Base-by-base conservation (phyloP, 2,888 invertebrate genomes). In the Crioceris asparagi region DNA sequence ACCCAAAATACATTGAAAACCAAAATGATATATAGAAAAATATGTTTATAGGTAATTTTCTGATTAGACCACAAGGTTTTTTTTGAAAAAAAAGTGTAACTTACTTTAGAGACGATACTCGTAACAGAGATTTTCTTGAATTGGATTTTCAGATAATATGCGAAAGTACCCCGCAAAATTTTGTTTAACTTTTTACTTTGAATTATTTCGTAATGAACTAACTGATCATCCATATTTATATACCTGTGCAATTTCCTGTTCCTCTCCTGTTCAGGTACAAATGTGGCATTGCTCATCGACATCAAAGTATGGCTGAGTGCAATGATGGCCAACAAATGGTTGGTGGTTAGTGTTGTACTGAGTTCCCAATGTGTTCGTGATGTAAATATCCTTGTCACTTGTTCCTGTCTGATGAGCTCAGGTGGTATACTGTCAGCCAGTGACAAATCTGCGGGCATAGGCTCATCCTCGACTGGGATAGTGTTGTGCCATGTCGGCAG, bases 271-370 rank as follows among this genome's bases (percentile, higher is more conserved):
- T 88, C 88, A 0, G 87, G 84, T 44, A 91, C 78, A 64, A 96
- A 93, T 26, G 90, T 87, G 19, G 93, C 91, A 55, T 90, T 91
- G 60, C 84, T 90, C 91, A 97, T 94, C 1, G 93, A 90, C 92
- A 97, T 92, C 33, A 98, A 72, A 0, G 97, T 97, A 66, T 98
- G 94, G 33, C 96, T 87, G 38, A 96, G 74, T 1, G 96, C 85
- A 35, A 97, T 91, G 44, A 97, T 82, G 36, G 94, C 84, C 47
- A 98, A 70, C 43, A 98, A 74, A 64, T 98, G 98, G 66, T 93
- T 92, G 11, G 94, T 96, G 1, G 96, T 96, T 17, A 97, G 67
- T 0, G 92, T 90, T 2, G 88, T 88, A 50, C 92, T 93, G 33
- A 97, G 70, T 68, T 94, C 92, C 97, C 97, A 98, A 62, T 96